Conservation (phyloP, 2,113 vertebrate genomes). For the Peromyscus polionotus region DNA sequence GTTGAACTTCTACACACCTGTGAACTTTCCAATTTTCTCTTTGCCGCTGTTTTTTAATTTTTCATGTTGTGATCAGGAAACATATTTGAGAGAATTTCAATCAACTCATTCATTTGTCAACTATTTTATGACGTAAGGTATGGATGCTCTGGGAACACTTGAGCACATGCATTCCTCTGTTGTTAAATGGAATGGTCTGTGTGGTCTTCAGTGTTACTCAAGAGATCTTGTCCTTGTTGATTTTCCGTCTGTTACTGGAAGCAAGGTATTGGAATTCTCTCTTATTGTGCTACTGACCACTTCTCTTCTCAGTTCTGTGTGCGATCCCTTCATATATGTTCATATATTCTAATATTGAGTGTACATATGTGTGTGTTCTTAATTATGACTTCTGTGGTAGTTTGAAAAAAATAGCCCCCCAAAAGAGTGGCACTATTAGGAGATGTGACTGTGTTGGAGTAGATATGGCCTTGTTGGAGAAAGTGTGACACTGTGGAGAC, state of each 20-base stretch:
- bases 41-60: not conserved
- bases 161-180: not conserved
- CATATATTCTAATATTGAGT: not conserved
- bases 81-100: not conserved
- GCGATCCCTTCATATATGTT: not conserved
- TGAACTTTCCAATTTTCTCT: not conserved
- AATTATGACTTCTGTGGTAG: not conserved
- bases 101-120: not conserved
- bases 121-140: not conserved
- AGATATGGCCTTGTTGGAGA: not conserved
- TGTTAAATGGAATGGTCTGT: not conserved
- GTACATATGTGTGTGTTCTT: not conserved
- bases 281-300: not conserved
- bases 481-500: not conserved
- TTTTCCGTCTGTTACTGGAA: not conserved
- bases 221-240: not conserved
- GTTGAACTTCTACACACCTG: not conserved
- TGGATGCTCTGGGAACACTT: not conserved
- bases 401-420: not conserved
- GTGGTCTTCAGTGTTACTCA: not conserved
- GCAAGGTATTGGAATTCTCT: not conserved
- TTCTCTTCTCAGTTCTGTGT: not conserved
- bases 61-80: not conserved
- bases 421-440: not conserved
- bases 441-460: not conserved